A percentile compares a stretch with the other conserved stretches of the same genome.
Evolutionary conservation across 2,797 vertebrate species (phyloP).

Genomic region (Caiman crocodilus): DNA sequence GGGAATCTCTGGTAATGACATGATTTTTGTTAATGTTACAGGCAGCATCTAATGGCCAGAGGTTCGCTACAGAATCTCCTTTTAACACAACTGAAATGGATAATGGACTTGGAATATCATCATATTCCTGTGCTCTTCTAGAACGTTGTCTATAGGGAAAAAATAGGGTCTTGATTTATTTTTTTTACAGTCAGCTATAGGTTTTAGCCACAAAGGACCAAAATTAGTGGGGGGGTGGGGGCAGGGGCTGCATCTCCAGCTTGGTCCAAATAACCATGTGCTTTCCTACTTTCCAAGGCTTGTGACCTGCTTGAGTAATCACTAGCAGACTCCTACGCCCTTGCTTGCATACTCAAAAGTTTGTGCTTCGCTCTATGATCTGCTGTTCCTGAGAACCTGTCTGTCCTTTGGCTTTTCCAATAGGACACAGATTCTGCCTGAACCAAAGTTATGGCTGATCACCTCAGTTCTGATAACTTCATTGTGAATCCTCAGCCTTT

Average conservation of each 20-base stretch:
- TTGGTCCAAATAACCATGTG: background rate
- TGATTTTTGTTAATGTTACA: background rate
- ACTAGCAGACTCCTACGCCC: background rate
- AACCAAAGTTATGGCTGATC: background rate
- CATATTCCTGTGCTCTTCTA: no score
- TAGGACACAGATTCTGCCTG: background rate
- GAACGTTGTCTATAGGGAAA: no score
- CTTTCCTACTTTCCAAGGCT: background rate
- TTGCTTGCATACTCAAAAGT: background rate
- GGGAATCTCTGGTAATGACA: conserved; percentile 90
- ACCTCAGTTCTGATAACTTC: background rate
- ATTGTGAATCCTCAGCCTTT: background rate
- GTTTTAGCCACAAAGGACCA: no score
- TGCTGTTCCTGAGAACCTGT: no score
- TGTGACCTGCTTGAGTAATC: background rate
- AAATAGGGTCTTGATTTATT: background rate
- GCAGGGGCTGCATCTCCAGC: background rate
- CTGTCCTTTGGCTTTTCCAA: background rate
- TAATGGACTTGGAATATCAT: no score
- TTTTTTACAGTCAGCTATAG: background rate
- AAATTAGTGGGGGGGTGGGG: background rate
- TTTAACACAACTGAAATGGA: no score
- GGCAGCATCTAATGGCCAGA: background rate
- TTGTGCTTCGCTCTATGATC: background rate
- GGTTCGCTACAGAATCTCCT: no score